Evolutionary conservation across 2,888 invertebrate species (phyloP).

Genomic region (Geophilus truncorum): DNA sequence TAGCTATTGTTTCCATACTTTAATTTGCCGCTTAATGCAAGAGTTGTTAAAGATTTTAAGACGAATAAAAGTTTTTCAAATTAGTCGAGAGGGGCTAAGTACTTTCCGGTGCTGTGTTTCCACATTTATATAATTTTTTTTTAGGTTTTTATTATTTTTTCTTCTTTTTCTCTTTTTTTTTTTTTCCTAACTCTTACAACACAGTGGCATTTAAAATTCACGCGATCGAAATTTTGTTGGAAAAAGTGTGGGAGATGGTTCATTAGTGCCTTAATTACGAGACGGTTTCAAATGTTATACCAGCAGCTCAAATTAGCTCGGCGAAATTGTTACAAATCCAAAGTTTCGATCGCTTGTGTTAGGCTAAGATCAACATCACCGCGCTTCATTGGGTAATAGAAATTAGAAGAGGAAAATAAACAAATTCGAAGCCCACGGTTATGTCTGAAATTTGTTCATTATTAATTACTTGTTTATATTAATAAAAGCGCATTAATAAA

Average conservation of each 20-base stretch:
- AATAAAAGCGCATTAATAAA: not conserved
- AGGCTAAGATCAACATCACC: not conserved
- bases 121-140: not conserved
- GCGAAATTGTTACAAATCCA: not conserved
- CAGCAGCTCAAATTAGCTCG: not conserved
- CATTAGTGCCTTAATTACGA: conserved; percentile 19
- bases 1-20: conserved; percentile 7
- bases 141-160: no score
- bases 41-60: conserved; percentile 1
- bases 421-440: not conserved
- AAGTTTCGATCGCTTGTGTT: not conserved
- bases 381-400: not conserved
- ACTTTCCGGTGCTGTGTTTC: not conserved
- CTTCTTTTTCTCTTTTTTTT: not conserved
- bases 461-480: not conserved
- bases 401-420: not conserved
- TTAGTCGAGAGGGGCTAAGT: not conserved
- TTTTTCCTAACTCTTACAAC: not conserved
- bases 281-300: conserved; percentile 15
- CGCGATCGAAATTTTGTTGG: not conserved
- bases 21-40: conserved; percentile 4
- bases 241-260: not conserved
- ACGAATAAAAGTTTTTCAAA: not conserved
- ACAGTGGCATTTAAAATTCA: not conserved
- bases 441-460: not conserved